Conservation (phyloP, 2,888 invertebrate species). For the Drosophila formosana region DNA sequence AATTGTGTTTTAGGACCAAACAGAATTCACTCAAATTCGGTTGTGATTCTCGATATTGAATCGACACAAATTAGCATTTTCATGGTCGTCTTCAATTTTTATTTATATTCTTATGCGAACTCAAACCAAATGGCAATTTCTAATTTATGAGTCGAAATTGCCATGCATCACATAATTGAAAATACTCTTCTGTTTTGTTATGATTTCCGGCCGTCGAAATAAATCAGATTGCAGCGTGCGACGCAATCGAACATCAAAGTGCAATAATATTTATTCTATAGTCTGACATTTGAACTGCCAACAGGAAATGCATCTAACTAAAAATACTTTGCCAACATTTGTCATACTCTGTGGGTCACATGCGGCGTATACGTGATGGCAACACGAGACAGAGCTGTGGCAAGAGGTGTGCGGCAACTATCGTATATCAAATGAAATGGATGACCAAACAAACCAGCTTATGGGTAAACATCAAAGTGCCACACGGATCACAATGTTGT, state of each 20-base stretch:
- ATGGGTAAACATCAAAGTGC: conserved; percentile 72
- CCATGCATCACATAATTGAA: conserved; percentile 18
- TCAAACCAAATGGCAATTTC: conserved; percentile 13
- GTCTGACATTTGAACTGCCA: conserved; percentile 55
- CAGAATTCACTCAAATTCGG: neutral
- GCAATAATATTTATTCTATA: conserved; percentile 23
- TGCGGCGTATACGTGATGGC: conserved; percentile 58
- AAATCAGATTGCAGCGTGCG: conserved; percentile 45
- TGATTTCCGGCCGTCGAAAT: conserved; percentile 59
- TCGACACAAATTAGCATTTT: conserved; percentile 15
- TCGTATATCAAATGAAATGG: conserved; percentile 79
- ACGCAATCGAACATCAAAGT: conserved; percentile 60
- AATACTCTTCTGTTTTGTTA: conserved; percentile 41
- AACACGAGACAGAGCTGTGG: neutral
- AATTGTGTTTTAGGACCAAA: conserved; percentile 1
- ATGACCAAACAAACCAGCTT: conserved; percentile 78
- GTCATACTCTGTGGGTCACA: conserved; percentile 26
- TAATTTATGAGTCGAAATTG: conserved; percentile 60
- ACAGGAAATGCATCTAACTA: conserved; percentile 59
- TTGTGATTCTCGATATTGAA: neutral
- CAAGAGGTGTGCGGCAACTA: conserved; percentile 27
- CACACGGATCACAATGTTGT: conserved; percentile 34
- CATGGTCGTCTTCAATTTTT: conserved; percentile 3
- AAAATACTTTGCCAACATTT: too few relatives aligned
- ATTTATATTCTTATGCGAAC: conserved; percentile 1